These are phyloP conservation scores for Balanococcus diminutus DNA, from an alignment of 2,888 invertebrate genomes.

Conservation along the genomic window DNA sequence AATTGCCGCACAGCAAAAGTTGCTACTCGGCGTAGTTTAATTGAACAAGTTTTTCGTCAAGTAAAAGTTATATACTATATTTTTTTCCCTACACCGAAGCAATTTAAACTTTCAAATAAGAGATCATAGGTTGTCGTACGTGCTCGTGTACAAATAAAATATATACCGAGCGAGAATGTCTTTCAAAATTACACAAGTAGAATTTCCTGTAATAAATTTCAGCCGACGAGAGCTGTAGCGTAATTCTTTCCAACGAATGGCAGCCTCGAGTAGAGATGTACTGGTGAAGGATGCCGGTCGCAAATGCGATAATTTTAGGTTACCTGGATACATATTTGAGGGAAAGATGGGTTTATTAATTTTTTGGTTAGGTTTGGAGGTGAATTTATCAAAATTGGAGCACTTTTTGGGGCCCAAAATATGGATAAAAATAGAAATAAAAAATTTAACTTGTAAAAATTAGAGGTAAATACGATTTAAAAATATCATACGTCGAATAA, in stretches of 20 bases:
- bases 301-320: background rate
- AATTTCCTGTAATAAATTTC: background rate
- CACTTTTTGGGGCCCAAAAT: no score
- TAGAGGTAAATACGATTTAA: no score
- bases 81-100: background rate
- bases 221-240: background rate
- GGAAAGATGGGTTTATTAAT: no score
- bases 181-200: background rate
- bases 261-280: no score
- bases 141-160: background rate
- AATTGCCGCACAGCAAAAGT: background rate
- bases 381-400: no score
- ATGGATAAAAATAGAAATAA: no score
- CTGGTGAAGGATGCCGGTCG: no score
- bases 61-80: background rate
- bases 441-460: no score
- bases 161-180: background rate
- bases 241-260: background rate
- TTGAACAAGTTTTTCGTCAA: constrained; percentile 25
- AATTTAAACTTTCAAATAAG: constrained; percentile 32
- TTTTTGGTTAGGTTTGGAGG: no score
- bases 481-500: no score
- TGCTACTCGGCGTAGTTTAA: constrained; percentile 17
- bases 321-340: no score
- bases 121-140: constrained; percentile 36